phyloP scores from a whole-genome alignment of 2,113 vertebrate genomes.

The Hepsetus odoe region DNA sequence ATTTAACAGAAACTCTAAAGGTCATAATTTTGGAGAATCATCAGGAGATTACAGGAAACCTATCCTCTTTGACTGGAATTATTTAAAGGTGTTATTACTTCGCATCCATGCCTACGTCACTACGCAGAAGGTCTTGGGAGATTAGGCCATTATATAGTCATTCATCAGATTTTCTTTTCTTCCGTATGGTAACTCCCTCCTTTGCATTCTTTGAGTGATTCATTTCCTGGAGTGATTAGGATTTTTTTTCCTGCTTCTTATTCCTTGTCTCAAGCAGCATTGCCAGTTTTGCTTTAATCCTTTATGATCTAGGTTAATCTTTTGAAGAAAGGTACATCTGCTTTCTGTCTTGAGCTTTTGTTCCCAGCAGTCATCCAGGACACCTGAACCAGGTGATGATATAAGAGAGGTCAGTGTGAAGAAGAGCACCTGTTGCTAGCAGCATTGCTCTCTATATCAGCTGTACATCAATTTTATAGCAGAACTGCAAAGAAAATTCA shows the following conservation, averaged over 20 bases:
- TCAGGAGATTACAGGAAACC: not conserved
- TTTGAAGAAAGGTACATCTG: constrained; percentile 56
- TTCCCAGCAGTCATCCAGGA: not conserved
- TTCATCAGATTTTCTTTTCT: not conserved
- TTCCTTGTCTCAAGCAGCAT: constrained; percentile 52
- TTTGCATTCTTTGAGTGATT: not conserved
- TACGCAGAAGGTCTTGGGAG: not conserved
- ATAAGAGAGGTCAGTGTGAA: not conserved
- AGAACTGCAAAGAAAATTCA: too few relatives aligned
- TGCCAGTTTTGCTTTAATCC: constrained; percentile 45
- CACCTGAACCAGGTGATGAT: constrained; percentile 11
- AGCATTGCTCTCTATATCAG: too few relatives aligned
- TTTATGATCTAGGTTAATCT: constrained; percentile 67
- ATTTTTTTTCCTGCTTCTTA: constrained; percentile 11
- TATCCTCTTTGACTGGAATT: not conserved
- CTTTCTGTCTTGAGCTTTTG: constrained; percentile 32
- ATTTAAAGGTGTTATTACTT: too few relatives aligned
- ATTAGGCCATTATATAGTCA: not conserved
- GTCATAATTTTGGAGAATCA: not conserved
- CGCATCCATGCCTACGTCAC: not conserved
- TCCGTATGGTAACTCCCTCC: not conserved
- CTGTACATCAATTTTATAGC: too few relatives aligned
- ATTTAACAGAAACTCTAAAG: not conserved
- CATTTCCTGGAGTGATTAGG: not conserved
- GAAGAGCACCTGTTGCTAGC: not conserved